Evolutionary conservation across 1,140 invertebrate species (phyloP).

Genomic region (Branchinecta lynchi): DNA sequence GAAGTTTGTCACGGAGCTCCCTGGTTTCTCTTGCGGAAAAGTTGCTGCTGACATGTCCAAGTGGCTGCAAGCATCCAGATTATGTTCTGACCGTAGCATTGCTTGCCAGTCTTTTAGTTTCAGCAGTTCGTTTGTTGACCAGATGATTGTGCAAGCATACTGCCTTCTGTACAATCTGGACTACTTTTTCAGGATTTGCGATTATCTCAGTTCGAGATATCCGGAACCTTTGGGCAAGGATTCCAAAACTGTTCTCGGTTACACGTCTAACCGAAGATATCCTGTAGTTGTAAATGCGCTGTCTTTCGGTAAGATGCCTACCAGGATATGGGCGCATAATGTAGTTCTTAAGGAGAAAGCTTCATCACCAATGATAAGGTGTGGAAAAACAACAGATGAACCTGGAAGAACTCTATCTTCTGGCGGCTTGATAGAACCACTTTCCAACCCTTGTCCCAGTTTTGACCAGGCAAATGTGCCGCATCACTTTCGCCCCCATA

Average conservation of each 20-base stretch:
- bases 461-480: constrained; percentile 27
- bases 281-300: constrained; percentile 26
- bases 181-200: neutral
- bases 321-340: constrained; percentile 34
- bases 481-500: constrained; percentile 31
- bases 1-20: too few species aligned
- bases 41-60: too few species aligned
- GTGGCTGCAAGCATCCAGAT: too few species aligned
- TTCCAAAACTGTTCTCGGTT: constrained; percentile 20
- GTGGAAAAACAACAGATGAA: too few species aligned
- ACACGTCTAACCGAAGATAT: constrained; percentile 14
- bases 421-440: constrained; percentile 24
- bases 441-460: constrained; percentile 28
- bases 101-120: too few species aligned
- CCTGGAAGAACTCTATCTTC: too few species aligned
- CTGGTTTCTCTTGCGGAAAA: too few species aligned
- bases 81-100: too few species aligned
- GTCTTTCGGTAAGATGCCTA: constrained; percentile 23
- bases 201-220: constrained; percentile 16
- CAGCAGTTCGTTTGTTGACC: too few species aligned
- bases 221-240: constrained; percentile 15
- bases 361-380: constrained; percentile 33
- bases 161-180: too few species aligned
- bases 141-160: too few species aligned
- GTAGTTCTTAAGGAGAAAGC: constrained; percentile 31